Conservation (phyloP, 2,888 invertebrate genomes). For the Polyploca ridens region DNA sequence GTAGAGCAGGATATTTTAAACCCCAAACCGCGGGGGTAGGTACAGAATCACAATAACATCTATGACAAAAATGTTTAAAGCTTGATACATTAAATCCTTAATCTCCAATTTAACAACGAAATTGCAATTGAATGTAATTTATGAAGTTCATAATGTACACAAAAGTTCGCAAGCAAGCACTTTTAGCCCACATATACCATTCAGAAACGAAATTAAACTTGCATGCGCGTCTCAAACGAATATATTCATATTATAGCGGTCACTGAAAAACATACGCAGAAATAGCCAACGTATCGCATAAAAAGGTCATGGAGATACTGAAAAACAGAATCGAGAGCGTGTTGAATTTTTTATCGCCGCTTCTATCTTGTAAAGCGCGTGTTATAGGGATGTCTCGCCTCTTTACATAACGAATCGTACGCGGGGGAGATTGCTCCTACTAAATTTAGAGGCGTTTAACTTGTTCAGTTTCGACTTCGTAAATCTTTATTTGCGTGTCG, state of each 20-base stretch:
- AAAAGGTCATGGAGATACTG: slow-evolving; percentile 48
- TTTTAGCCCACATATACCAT: slow-evolving; percentile 36
- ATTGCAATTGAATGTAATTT: slow-evolving; percentile 41
- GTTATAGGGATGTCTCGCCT: slow-evolving; percentile 52
- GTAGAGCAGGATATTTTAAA: no score
- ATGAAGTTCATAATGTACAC: slow-evolving; percentile 34
- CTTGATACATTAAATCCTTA: neutral
- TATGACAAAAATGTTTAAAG: neutral
- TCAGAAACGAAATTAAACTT: slow-evolving; percentile 49
- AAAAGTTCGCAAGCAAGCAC: slow-evolving; percentile 50
- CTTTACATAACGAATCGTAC: slow-evolving; percentile 62
- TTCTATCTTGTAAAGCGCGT: slow-evolving; percentile 59
- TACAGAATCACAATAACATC: no score
- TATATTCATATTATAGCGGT: slow-evolving; percentile 27
- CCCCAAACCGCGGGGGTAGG: no score
- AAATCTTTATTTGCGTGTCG: slow-evolving; percentile 66
- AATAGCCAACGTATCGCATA: slow-evolving; percentile 44
- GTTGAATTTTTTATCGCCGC: slow-evolving; percentile 70
- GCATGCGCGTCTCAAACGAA: slow-evolving; percentile 36
- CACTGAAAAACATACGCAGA: slow-evolving; percentile 52
- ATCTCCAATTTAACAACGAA: slow-evolving; percentile 22
- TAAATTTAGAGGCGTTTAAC: slow-evolving; percentile 70
- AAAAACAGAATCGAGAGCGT: slow-evolving; percentile 65
- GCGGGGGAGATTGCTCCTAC: slow-evolving; percentile 56
- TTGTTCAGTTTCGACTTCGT: slow-evolving; percentile 56